Base-by-base conservation (phyloP, 2,888 invertebrate genomes). In the Lottia scabra region DNA sequence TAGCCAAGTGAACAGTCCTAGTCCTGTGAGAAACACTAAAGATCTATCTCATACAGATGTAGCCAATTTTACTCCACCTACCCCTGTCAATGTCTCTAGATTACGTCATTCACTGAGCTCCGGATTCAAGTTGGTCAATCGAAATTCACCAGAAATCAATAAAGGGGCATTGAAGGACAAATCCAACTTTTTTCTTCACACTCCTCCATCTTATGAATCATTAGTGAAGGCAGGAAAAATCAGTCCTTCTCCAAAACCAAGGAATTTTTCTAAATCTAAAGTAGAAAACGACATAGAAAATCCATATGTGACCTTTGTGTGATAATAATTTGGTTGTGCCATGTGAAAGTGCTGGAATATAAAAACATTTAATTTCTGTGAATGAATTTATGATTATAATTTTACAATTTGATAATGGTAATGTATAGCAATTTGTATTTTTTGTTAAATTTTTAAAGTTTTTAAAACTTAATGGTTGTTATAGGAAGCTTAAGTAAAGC, bases 91-190 rank as follows among this genome's bases (percentile, higher is more conserved):
- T 56, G 56, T 19, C 13, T 12, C 56, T 12, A 8, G 13, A 56
- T 13, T 56, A 23, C 56, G 23, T 10, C 56, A 56, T 56, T 56
- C 56, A 12, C 19, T 23, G 8, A 10, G 19, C 19, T 56, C 56
- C 19, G 56, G 56, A 23, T 56, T 56, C 23, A 56, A 56, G 23
- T 23, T 56, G 23, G 56, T 56, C 19, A 56, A 12, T 13, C 19
- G 12, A 56, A 16, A 19, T 23, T 56, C 56, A 23, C 56, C 56
- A 23, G 56, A 2, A 56, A 13, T 23, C 23, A 38, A 38, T 10
- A 56, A 56, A 56, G 56, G 56, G 19, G 56, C 56, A 23, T 56
- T 56, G 23, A 56, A 56, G 23, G 56, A 56, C 56, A 56, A 56
- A 56, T 56, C 56, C 5, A 56, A 56, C 23, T 23, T 56, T 23